Percentiles rank a stretch among this genome's conserved stretches.
phyloP scores from a whole-genome alignment of 2,113 vertebrate species.

The Leiothrix lutea region DNA sequence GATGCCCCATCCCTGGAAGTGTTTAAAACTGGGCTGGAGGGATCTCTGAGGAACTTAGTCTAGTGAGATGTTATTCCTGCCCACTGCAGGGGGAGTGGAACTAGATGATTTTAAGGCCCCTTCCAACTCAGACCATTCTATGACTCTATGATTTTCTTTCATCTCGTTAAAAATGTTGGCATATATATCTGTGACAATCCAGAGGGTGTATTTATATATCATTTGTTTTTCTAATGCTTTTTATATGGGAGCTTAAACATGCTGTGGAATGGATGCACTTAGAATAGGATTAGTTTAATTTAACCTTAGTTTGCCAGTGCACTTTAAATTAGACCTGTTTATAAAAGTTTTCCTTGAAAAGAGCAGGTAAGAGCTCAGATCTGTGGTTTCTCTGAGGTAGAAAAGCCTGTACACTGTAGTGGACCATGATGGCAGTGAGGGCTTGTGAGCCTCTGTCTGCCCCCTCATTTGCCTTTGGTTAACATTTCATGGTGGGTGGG shows the following conservation, averaged over 20 bases:
- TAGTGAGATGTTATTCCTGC: neutral
- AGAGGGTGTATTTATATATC: neutral
- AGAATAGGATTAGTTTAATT: neutral
- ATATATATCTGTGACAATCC: neutral
- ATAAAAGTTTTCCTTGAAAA: neutral
- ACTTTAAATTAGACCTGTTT: neutral
- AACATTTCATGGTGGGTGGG: neutral
- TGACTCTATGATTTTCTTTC: neutral
- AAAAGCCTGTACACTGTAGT: neutral
- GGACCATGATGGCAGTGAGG: neutral
- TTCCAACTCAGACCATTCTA: neutral
- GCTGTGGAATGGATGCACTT: neutral
- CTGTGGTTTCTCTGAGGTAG: neutral
- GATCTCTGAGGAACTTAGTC: neutral
- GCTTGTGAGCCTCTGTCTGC: neutral
- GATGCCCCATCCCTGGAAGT: neutral
- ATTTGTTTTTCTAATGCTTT: neutral
- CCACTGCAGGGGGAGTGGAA: neutral
- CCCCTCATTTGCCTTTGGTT: neutral
- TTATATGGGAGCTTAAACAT: neutral
- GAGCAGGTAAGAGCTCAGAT: neutral
- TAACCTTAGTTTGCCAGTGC: neutral
- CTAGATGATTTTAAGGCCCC: neutral
- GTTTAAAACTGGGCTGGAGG: neutral
- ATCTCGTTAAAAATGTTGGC: neutral